Percentiles rank a stretch among this genome's conserved stretches.
These are phyloP conservation scores for Phrynocephalus guinanensis DNA, from an alignment of 2,797 vertebrate genomes.

Conservation along the genomic window DNA sequence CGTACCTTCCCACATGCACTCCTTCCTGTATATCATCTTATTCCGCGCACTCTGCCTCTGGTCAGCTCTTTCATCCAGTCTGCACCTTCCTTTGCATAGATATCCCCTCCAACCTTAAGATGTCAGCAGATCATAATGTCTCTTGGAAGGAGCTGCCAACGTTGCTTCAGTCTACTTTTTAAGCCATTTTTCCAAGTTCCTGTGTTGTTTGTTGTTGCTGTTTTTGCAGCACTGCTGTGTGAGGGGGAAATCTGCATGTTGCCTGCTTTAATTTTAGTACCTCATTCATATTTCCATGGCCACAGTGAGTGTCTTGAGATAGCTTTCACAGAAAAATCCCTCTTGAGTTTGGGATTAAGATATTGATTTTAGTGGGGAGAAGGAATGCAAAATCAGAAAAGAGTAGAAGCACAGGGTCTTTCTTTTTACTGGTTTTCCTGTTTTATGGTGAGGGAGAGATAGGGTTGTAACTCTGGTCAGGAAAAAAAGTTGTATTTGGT, in stretches of 20 bases:
- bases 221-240: background rate
- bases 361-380: background rate
- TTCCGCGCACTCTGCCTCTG: background rate
- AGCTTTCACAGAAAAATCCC: background rate
- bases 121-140: background rate
- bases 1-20: background rate
- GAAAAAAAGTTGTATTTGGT: background rate
- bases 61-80: background rate
- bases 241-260: background rate
- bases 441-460: background rate
- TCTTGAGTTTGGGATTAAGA: slow-evolving; percentile 1
- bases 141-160: background rate
- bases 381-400: background rate
- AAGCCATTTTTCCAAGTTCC: background rate
- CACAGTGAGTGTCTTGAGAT: background rate
- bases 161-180: background rate
- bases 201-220: too few relatives aligned
- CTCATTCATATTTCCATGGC: background rate
- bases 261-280: background rate
- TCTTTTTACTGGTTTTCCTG: background rate
- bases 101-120: background rate
- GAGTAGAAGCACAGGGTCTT: background rate
- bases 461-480: background rate
- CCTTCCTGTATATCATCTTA: background rate
- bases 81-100: background rate